Evolutionary conservation across 1,140 invertebrate species (phyloP).

Genomic region (Drosophila simulans): DNA sequence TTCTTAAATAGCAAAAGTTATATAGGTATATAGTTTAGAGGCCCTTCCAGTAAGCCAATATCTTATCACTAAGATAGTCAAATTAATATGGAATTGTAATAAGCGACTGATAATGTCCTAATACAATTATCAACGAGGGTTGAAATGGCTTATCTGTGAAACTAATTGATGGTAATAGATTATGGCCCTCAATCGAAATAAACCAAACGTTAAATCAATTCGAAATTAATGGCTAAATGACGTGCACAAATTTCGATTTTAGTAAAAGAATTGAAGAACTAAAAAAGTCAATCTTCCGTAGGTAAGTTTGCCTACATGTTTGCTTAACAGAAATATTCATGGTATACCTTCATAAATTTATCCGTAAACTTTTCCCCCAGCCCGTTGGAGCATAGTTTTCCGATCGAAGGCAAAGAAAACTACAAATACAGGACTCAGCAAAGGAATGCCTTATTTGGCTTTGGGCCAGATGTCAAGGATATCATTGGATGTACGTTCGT

Average conservation of each 20-base stretch:
- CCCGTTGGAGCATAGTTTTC: slow-evolving; percentile 11
- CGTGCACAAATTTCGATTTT: no score
- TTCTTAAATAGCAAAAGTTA: no score
- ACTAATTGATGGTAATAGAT: slow-evolving; percentile 6
- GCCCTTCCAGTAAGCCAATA: not conserved
- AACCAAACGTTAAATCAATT: not conserved
- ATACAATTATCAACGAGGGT: slow-evolving; percentile 14
- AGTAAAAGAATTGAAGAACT: no score
- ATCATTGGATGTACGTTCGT: slow-evolving; percentile 19
- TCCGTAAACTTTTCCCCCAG: not conserved
- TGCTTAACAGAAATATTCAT: slow-evolving; percentile 5
- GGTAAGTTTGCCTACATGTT: slow-evolving; percentile 20
- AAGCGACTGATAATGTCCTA: slow-evolving; percentile 19
- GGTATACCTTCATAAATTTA: not conserved
- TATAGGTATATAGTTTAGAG: no score
- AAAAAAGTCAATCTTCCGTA: not conserved
- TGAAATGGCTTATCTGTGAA: not conserved
- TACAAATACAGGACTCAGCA: slow-evolving; percentile 12
- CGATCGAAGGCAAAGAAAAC: slow-evolving; percentile 19
- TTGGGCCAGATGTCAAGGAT: slow-evolving; percentile 44
- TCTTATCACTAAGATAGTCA: slow-evolving; percentile 15
- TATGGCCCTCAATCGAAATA: not conserved
- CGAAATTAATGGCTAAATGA: not conserved
- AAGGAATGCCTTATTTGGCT: slow-evolving; percentile 43
- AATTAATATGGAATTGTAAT: slow-evolving; percentile 19